Evolutionary conservation across 2,113 vertebrate species (phyloP).

Genomic region (Malurus alboscapulatus): DNA sequence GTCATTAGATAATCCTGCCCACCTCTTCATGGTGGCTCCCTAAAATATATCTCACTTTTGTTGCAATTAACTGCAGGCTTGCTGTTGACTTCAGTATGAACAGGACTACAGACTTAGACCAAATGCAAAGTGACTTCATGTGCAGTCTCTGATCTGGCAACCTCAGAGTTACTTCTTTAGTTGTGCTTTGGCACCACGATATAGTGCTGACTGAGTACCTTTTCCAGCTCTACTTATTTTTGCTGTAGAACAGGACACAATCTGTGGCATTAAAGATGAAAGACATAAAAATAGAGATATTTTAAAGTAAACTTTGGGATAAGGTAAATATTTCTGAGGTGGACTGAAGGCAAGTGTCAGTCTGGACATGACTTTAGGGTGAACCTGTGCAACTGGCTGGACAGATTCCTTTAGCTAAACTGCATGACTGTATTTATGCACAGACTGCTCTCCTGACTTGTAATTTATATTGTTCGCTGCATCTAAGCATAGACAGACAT

Average conservation of each 20-base stretch:
- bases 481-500: neutral
- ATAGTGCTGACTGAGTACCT: neutral
- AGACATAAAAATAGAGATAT: neutral
- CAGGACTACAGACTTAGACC: neutral
- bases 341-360: neutral
- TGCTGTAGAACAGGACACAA: neutral
- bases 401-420: neutral
- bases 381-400: neutral
- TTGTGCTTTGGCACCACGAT: neutral
- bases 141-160: neutral
- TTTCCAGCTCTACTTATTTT: neutral
- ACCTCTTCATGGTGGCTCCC: neutral
- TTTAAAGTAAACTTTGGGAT: neutral
- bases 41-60: conserved; percentile 6
- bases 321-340: neutral
- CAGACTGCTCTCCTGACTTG: neutral
- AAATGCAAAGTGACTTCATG: neutral
- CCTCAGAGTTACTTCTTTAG: neutral
- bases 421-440: rapidly evolving
- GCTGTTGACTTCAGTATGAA: neutral
- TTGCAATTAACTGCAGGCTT: neutral
- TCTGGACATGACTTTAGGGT: neutral
- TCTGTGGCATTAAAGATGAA: neutral
- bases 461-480: neutral
- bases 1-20: conserved; percentile 40